Conservation (phyloP, 2,888 invertebrate genomes). For the Dryobotodes eremita region DNA sequence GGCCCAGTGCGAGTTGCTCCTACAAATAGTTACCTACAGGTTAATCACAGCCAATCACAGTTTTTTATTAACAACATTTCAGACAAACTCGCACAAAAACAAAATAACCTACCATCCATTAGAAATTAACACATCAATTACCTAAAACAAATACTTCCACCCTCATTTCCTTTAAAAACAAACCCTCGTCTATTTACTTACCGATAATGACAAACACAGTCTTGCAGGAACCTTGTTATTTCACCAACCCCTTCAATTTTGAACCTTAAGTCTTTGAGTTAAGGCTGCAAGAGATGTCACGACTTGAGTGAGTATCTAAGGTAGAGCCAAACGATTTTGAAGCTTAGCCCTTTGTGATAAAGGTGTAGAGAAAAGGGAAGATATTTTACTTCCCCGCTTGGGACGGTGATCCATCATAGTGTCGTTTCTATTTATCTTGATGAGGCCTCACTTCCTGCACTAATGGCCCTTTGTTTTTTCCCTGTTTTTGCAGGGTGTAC, state of each 20-base stretch:
- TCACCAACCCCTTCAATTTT: constrained; percentile 64
- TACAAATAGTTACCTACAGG: not conserved
- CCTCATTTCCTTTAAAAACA: constrained; percentile 72
- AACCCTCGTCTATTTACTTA: constrained; percentile 78
- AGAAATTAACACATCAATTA: constrained; percentile 61
- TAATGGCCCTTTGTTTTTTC: constrained; percentile 84
- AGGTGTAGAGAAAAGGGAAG: constrained; percentile 68
- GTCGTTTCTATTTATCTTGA: constrained; percentile 90
- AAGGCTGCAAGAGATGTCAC: constrained; percentile 52
- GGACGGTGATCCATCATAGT: constrained; percentile 87
- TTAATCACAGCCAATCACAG: constrained; percentile 12
- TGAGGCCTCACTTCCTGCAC: constrained; percentile 86
- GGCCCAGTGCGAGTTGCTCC: not conserved
- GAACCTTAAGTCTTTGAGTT: constrained; percentile 67
- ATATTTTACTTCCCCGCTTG: constrained; percentile 72
- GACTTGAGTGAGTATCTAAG: constrained; percentile 4
- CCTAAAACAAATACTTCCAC: constrained; percentile 58
- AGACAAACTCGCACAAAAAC: constrained; percentile 24
- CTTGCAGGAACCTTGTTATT: constrained; percentile 75
- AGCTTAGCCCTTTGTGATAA: constrained; percentile 68
- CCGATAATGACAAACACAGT: constrained; percentile 78
- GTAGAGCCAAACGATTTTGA: constrained; percentile 59
- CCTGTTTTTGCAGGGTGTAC: constrained; percentile 46
- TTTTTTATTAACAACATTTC: not conserved
- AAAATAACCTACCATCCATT: constrained; percentile 38